Evolutionary conservation across 2,113 vertebrate genomes (phyloP).

Genomic region (Pseudopodoces humilis): DNA sequence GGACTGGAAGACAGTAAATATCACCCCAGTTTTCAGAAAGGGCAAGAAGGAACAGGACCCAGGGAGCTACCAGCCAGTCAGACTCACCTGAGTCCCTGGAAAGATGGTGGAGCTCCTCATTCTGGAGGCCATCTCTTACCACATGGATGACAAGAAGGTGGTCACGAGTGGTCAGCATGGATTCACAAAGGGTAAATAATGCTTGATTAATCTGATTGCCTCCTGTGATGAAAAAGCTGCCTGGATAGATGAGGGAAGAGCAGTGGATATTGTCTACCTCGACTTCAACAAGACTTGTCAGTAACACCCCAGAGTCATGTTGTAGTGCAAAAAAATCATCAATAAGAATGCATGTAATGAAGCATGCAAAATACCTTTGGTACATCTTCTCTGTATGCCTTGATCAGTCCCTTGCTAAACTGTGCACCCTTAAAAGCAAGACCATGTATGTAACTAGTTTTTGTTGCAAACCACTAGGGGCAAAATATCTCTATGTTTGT

Average conservation of each 20-base stretch:
- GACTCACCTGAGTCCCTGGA: background rate
- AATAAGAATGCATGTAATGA: background rate
- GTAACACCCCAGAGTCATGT: rapidly evolving
- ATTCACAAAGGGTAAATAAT: background rate
- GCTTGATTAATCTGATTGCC: background rate
- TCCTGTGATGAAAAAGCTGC: background rate
- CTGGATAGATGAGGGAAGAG: background rate
- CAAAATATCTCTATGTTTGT: background rate
- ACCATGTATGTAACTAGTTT: background rate
- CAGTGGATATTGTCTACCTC: background rate
- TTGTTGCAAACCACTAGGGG: background rate
- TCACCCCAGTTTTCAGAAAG: background rate
- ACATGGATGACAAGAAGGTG: background rate
- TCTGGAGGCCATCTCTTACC: background rate
- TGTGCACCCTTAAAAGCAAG: background rate
- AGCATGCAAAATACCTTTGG: background rate
- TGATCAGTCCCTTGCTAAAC: background rate
- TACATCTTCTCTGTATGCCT: background rate
- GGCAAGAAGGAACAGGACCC: background rate
- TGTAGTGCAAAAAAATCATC: background rate
- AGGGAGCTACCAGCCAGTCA: background rate
- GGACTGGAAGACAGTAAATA: background rate
- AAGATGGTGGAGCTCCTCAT: background rate
- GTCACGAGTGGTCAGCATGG: rapidly evolving
- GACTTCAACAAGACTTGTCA: background rate